Percentiles rank a stretch among this genome's conserved stretches.
Conservation (phyloP, 2,113 vertebrate genomes). For the Synchiropus splendidus region DNA sequence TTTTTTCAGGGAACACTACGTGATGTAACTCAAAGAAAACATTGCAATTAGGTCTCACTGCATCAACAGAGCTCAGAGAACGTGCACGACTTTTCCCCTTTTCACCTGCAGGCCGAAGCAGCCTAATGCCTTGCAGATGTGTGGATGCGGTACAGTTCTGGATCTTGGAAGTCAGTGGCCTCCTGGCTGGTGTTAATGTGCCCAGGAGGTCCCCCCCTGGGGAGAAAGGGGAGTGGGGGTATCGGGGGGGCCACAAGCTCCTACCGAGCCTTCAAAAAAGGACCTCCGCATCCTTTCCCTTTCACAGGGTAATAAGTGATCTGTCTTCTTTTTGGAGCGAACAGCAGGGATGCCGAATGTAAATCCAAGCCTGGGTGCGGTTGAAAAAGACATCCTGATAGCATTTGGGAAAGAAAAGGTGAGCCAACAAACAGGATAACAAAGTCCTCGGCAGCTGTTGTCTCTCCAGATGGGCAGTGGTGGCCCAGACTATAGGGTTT, state of each 20-base stretch:
- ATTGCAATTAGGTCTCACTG: slow-evolving; percentile 32
- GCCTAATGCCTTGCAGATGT: slow-evolving; percentile 70
- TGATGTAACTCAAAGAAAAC: slow-evolving; percentile 22
- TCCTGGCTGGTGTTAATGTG: slow-evolving; percentile 55
- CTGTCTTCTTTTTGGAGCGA: slow-evolving; percentile 30
- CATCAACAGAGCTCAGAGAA: slow-evolving; percentile 23
- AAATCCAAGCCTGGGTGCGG: slow-evolving; percentile 36
- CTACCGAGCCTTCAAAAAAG: slow-evolving; percentile 38
- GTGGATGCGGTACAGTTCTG: slow-evolving; percentile 48
- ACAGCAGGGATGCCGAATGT: slow-evolving; percentile 32
- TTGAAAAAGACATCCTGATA: slow-evolving; percentile 32
- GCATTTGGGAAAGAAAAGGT: slow-evolving; percentile 19
- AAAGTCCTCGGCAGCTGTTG: slow-evolving; percentile 40
- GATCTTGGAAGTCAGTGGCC: slow-evolving; percentile 50
- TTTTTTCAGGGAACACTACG: no score
- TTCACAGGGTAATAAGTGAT: slow-evolving; percentile 51
- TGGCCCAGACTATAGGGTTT: slow-evolving; percentile 37
- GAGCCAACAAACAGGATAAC: slow-evolving; percentile 18
- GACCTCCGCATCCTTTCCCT: slow-evolving; percentile 42
- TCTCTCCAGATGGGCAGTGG: slow-evolving; percentile 28
- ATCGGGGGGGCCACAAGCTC: slow-evolving; percentile 20
- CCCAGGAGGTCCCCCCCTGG: slow-evolving; percentile 47
- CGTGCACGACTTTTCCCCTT: no score
- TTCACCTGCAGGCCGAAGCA: slow-evolving; percentile 50
- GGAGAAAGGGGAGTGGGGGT: not conserved